These are phyloP conservation scores for Noctua pronuba DNA, from an alignment of 2,888 invertebrate species.

Conservation along the genomic window DNA sequence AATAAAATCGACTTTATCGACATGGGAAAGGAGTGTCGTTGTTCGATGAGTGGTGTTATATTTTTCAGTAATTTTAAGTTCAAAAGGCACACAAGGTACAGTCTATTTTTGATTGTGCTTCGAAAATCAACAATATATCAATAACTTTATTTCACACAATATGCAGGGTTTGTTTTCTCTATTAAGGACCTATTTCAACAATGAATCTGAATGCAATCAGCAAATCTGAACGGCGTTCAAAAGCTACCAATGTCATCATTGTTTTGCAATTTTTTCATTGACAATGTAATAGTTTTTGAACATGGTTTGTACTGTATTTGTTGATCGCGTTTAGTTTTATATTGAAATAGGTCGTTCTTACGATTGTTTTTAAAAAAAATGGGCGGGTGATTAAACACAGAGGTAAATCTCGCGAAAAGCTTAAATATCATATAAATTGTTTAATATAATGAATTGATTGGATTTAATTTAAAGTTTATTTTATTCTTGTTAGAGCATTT, in stretches of 20 bases:
- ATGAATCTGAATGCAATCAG: neutral
- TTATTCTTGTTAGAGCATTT: no score
- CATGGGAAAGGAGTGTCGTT: neutral
- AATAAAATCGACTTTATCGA: slow-evolving; percentile 9
- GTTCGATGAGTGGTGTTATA: neutral
- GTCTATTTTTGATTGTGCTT: neutral
- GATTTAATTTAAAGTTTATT: neutral
- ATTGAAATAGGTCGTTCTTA: neutral
- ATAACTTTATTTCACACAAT: neutral
- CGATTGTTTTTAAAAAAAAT: no score
- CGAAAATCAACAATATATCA: no score
- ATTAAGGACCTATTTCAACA: neutral
- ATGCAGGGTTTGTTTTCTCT: no score
- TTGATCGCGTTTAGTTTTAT: neutral
- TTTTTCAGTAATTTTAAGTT: neutral
- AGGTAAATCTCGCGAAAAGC: no score
- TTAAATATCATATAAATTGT: neutral
- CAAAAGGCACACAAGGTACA: neutral
- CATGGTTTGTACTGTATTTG: no score
- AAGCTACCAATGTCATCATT: neutral
- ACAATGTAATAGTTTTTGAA: no score
- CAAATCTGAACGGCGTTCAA: neutral
- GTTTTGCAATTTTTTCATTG: neutral
- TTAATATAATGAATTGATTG: no score
- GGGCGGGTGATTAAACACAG: no score